These are phyloP conservation scores for Aradus depressus DNA, from an alignment of 2,888 invertebrate genomes.

Conservation along the genomic window DNA sequence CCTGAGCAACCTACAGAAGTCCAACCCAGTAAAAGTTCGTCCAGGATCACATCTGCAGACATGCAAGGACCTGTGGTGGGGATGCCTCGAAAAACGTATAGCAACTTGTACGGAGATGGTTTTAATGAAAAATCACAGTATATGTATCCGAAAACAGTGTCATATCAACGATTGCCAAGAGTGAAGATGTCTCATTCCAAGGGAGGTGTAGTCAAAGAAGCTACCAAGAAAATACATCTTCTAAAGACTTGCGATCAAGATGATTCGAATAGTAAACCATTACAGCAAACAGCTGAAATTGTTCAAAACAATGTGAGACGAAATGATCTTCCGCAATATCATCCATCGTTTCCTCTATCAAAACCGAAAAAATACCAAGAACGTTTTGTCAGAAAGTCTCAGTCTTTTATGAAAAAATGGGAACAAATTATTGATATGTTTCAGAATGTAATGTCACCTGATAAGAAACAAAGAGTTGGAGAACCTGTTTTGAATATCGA, in stretches of 20 bases:
- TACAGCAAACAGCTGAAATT: not conserved
- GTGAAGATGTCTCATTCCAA: too few species aligned
- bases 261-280: not conserved
- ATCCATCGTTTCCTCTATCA: constrained; percentile 4
- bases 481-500: too few species aligned
- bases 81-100: too few species aligned
- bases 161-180: too few species aligned
- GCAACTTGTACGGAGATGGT: too few species aligned
- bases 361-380: constrained; percentile 1
- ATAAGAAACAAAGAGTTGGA: too few species aligned
- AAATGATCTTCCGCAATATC: not conserved
- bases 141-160: too few species aligned
- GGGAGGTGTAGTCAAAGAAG: not conserved
- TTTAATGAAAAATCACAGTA: too few species aligned
- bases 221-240: not conserved
- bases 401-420: not conserved
- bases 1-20: too few species aligned
- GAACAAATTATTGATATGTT: constrained; percentile 3
- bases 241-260: not conserved
- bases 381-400: not conserved
- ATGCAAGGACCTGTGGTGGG: too few species aligned
- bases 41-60: too few species aligned
- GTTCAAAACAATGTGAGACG: not conserved
- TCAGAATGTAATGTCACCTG: not conserved
- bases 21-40: too few species aligned